Evolutionary conservation across 2,113 vertebrate genomes (phyloP), one percentile per base, ranked within the genome.

Genomic region (Stigmatopora argus): DNA sequence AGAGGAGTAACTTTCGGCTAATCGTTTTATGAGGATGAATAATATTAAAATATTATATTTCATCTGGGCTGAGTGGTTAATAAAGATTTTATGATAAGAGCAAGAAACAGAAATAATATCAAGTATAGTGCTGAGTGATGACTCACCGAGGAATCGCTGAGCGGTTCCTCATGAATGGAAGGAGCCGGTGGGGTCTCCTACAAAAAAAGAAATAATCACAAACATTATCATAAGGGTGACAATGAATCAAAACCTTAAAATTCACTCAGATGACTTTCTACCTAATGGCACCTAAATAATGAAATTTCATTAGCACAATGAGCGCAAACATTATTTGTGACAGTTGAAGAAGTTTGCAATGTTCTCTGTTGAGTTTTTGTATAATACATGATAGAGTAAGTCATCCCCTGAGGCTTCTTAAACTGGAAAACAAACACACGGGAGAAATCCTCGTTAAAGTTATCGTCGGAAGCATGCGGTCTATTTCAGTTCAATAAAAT

Each of bases 171-270:
- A 0, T 91, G 78, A 81, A 91, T 92, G 71, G 90, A 86, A 61
- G 90, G 91, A 46, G 91, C 88, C 35, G 87, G 86, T 64, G 89
- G 88, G 3, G 90, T 87, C 66, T 92, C 91, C 92, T 93, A 51
- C 18, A 62, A 64, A 84, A 60, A 49, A 70, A 82, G 87, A 38
- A 70, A 69, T 44, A 66, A 64, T 31, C 26, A 60, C 53, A 68
- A 64, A 80, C 35, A 48, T 79, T 63, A 59, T 80, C 65, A 62
- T 57, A 41, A 72, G 34, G 8, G 63, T 69, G 57, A 62, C 34
- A 60, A 49, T 53, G 41, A 31, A 14, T 55, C 6, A 65, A 18
- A 35, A 49, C 10, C 49, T 2, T 14, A n/a, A 38, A 62, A 60
- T 52, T 14, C 3, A 49, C 5, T 49, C 19, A 26, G 23, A 55